phyloP scores from a whole-genome alignment of 2,888 invertebrate genomes.

The Tenthredo scrophulariae region DNA sequence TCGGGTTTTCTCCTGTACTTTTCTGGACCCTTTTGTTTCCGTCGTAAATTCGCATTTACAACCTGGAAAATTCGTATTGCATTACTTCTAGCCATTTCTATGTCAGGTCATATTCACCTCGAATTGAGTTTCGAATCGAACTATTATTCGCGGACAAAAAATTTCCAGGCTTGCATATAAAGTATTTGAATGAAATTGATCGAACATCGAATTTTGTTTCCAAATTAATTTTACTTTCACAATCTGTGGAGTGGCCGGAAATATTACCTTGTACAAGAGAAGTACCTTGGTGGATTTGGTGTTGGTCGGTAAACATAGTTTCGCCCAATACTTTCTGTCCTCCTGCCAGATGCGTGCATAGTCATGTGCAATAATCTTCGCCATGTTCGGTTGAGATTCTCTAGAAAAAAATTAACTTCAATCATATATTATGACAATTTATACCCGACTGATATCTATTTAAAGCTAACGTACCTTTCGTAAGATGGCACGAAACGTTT shows the following conservation, averaged over 20 bases:
- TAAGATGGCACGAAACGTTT: conserved; percentile 48
- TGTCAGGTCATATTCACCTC: background rate
- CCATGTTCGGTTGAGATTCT: conserved; percentile 19
- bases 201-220: background rate
- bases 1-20: conserved; percentile 24
- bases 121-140: background rate
- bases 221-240: background rate
- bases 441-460: background rate
- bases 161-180: background rate
- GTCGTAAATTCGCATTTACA: conserved; percentile 38
- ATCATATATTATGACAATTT: background rate
- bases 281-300: background rate
- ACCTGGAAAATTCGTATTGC: background rate
- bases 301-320: background rate
- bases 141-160: background rate
- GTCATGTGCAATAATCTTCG: conserved; percentile 28
- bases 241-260: background rate
- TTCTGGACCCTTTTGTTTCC: conserved; percentile 3
- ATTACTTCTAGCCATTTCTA: background rate
- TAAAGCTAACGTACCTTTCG: conserved; percentile 31
- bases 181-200: background rate
- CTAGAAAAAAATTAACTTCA: background rate
- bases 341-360: conserved; percentile 35
- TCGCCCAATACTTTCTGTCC: conserved; percentile 22
- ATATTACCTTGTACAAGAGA: conserved; percentile 18